Percentiles rank a stretch among this genome's conserved stretches.
Conservation (phyloP, 92 coral and sea anemone species). For the Parazoanthus darwini region DNA sequence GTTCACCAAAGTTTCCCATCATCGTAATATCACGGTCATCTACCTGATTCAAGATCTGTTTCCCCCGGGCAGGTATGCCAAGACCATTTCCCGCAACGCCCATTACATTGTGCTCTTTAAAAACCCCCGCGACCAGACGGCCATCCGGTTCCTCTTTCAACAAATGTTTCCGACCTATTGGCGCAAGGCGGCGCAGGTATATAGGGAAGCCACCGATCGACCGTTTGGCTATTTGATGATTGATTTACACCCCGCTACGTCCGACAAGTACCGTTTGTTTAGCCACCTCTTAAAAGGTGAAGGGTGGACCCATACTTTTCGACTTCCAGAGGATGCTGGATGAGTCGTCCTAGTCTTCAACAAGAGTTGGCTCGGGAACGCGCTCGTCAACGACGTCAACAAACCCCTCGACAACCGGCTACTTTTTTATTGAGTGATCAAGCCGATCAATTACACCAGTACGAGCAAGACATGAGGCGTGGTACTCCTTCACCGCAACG, state of each 20-base stretch:
- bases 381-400: slow-evolving; percentile 11
- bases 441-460: slow-evolving; percentile 25
- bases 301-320: neutral
- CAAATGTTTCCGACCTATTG: slow-evolving; percentile 37
- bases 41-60: slow-evolving; percentile 36
- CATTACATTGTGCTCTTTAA: slow-evolving; percentile 18
- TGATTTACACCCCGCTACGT: neutral
- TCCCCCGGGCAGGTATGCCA: no score
- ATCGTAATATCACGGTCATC: slow-evolving; percentile 16
- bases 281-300: neutral
- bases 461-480: slow-evolving; percentile 21
- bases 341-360: slow-evolving; percentile 13
- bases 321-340: slow-evolving; percentile 13
- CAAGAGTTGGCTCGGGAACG: slow-evolving; percentile 6
- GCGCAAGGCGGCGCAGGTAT: slow-evolving; percentile 7
- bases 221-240: no score
- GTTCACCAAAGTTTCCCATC: slow-evolving; percentile 30
- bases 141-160: neutral
- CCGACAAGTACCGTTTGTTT: neutral
- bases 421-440: slow-evolving; percentile 22
- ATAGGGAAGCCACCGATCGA: slow-evolving; percentile 17
- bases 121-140: slow-evolving; percentile 25
- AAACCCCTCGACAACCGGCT: slow-evolving; percentile 26
- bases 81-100: no score
- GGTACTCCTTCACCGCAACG: slow-evolving; percentile 24